Evolutionary conservation across 2,797 vertebrate species (phyloP), one percentile per base, ranked within the genome.

Genomic region (Merluccius polli): DNA sequence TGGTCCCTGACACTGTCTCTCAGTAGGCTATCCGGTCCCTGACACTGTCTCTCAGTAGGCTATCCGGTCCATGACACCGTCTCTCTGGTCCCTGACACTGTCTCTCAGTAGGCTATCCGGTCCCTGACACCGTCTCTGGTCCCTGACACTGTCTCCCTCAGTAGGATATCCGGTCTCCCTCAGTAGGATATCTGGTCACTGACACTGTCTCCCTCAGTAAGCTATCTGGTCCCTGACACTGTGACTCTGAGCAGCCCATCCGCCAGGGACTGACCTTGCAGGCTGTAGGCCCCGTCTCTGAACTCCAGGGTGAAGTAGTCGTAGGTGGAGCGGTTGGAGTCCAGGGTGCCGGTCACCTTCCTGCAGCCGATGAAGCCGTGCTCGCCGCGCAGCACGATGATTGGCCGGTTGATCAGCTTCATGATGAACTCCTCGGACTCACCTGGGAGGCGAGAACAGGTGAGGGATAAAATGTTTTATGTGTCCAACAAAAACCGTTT

Each of bases 361-460:
- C 97, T 95, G 92, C 97, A 98, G 79, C 96, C 97, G 0, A 99
- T 99, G 91, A 99, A 99, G 81, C 98, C 98, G 0, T 99, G 97
- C 74, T 99, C 98, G 0, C 98, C 97, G 0, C 97, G 96, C 81
- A 99, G 93, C 75, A 99, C 98, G 0, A 99, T 98, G 88, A 99
- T 95, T 0, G 97, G 97, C 5, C 98, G 93, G 91, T 99, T 99
- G 78, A 99, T 99, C 82, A 99, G 95, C 92, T 99, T 99, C 97
- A 99, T 98, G 88, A 99, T 89, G 2, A 99, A 98, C 81, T 96
- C 93, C 88, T 99, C 97, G 0, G 95, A 93, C 87, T 98, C 96
- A 0, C 95, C 97, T 98, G 84, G 0, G 0, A 70, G 1, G 18
- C 32, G 35, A 44, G 12, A 15, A 15, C 41, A 16, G 41, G 36